Evolutionary conservation across 2,113 vertebrate genomes (phyloP), one percentile per base, ranked within the genome.

Genomic region (Calyptommatus sinebrachiatus): DNA sequence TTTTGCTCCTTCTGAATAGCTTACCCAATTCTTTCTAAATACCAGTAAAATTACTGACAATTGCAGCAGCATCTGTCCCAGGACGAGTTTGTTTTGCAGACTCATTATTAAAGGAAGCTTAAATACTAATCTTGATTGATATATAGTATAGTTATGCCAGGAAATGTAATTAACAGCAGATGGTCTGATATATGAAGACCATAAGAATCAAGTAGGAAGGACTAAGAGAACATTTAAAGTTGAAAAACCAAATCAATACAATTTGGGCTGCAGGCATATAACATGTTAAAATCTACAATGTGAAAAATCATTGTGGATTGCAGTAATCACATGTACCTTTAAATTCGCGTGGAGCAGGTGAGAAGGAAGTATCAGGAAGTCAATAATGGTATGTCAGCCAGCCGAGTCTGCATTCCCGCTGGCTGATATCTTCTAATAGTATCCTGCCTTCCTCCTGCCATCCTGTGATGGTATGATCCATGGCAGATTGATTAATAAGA

Each of bases 181-280:
- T 84, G 84, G 50, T 48, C 16, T 22, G 1, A 78, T 87, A 78
- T 88, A 85, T 90, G 89, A 89, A 91, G 91, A 88, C 83, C 86
- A 84, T 85, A 21, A 82, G 83, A 85, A 91, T 76, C 16, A 77
- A 85, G 85, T 28, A 8, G 8, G 21, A 28, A 82, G 84, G 28
- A 71, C 3, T 76, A 79, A 57, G 35, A 5, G 8, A 50, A 76
- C 73, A 70, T 90, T 83, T 73, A 74, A 0, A 0, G 0, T 53
- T 50, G 61, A 81, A 45, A 53, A 1, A 82, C 76, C 26, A 18
- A 18, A 83, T 48, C 18, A 78, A 68, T 73, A 21, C 31, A 22
- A 12, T 68, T 48, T 8, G 83, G 84, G 73, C 16, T 11, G 14
- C 80, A 41, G 35, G 35, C 35, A 41, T 41, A 41, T 5, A 41